phyloP scores from a whole-genome alignment of 2,888 invertebrate genomes.

The Zele albiditarsus region DNA sequence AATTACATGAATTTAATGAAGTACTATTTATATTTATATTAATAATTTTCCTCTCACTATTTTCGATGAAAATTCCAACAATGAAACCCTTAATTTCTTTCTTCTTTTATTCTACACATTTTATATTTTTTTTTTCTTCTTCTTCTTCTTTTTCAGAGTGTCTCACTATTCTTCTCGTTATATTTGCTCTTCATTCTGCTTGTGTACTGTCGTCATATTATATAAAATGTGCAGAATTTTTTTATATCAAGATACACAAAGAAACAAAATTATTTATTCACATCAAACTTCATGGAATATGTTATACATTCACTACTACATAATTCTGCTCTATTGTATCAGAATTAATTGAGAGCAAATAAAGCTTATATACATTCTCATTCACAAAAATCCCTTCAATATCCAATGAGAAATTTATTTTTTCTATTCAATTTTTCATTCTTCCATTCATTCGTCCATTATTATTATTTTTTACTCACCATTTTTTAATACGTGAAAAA shows the following conservation, averaged over 20 bases:
- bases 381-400: too few species aligned
- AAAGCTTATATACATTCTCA: too few species aligned
- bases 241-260: neutral
- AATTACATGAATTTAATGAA: neutral
- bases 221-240: neutral
- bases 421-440: neutral
- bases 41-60: neutral
- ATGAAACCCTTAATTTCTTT: neutral
- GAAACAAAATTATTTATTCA: neutral
- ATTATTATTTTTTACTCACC: conserved; percentile 1
- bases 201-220: neutral
- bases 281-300: neutral
- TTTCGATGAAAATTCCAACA: neutral
- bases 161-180: neutral
- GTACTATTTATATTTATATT: neutral
- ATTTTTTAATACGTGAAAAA: neutral
- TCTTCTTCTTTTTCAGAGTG: neutral
- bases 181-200: neutral
- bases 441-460: neutral
- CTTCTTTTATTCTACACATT: neutral
- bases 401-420: too few species aligned
- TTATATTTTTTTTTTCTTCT: neutral
- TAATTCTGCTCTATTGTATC: neutral
- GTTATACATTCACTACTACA: neutral
- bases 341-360: too few species aligned